A percentile compares a stretch with the other conserved stretches of the same genome.
Conservation (phyloP, 2,888 invertebrate species). For the Eristalis arbustorum region DNA sequence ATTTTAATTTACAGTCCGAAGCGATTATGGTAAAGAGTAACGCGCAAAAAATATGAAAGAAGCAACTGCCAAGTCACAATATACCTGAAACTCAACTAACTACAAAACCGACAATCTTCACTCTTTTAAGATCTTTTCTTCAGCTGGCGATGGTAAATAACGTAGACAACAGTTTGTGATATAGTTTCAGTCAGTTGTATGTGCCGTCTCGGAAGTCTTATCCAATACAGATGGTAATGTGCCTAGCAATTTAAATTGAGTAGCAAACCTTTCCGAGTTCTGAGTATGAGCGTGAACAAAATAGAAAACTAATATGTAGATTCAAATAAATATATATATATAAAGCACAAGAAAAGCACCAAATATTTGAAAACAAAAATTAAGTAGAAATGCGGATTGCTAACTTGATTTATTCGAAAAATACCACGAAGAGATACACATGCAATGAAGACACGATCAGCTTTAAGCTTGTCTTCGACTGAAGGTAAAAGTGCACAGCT, state of each 20-base stretch:
- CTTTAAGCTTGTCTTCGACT: slow-evolving; percentile 53
- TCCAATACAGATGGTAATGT: slow-evolving; percentile 26
- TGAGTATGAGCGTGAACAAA: neutral
- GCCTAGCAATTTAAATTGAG: too few relatives aligned
- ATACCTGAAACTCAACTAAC: slow-evolving; percentile 67
- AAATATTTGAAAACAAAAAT: neutral
- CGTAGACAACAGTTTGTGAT: slow-evolving; percentile 16
- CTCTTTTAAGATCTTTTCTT: slow-evolving; percentile 65
- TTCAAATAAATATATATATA: neutral
- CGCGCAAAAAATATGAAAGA: slow-evolving; percentile 41
- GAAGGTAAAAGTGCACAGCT: slow-evolving; percentile 62
- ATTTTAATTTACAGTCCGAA: neutral
- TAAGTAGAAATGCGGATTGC: neutral
- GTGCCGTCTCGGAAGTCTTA: slow-evolving; percentile 49
- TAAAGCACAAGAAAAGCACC: slow-evolving; percentile 21
- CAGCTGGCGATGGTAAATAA: slow-evolving; percentile 14
- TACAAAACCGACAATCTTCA: slow-evolving; percentile 64
- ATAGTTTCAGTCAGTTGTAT: slow-evolving; percentile 55
- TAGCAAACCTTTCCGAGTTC: neutral
- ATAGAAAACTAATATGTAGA: neutral
- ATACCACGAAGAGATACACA: neutral
- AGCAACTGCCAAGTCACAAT: slow-evolving; percentile 55
- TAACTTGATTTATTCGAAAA: neutral
- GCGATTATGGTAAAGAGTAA: neutral
- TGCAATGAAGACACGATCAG: slow-evolving; percentile 18